A percentile compares a stretch with the other conserved stretches of the same genome.
Evolutionary conservation across 2,888 invertebrate genomes (phyloP).

Genomic region (Caenorhabditis sp.): DNA sequence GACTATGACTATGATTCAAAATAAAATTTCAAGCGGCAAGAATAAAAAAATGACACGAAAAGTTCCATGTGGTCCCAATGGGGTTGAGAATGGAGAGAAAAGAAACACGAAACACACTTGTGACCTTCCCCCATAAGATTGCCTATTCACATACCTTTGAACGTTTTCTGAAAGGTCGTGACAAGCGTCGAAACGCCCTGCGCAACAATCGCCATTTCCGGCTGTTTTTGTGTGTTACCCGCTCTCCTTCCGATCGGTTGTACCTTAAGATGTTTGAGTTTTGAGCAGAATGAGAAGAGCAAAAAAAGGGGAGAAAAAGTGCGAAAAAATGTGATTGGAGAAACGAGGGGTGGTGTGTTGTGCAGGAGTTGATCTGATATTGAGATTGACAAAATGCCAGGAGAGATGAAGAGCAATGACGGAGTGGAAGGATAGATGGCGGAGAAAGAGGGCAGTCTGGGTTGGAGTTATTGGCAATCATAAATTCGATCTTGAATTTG

Average conservation of each 20-base stretch:
- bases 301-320: slow-evolving; percentile 7
- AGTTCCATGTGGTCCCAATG: slow-evolving; percentile 4
- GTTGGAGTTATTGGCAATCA: slow-evolving; percentile 55
- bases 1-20: not conserved
- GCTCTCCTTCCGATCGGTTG: slow-evolving; percentile 19
- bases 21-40: not conserved
- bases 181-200: slow-evolving; percentile 53
- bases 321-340: slow-evolving; percentile 21
- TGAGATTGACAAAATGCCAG: not conserved
- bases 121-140: slow-evolving; percentile 6
- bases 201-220: slow-evolving; percentile 65
- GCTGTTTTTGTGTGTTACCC: slow-evolving; percentile 57
- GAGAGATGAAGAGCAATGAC: not conserved
- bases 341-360: not conserved
- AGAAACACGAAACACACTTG: slow-evolving; percentile 22
- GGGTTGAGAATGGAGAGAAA: not conserved
- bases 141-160: slow-evolving; percentile 56
- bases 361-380: slow-evolving; percentile 11
- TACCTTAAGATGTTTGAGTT: slow-evolving; percentile 28
- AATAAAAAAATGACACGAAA: not conserved
- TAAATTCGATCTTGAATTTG: slow-evolving; percentile 34
- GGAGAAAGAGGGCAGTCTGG: slow-evolving; percentile 23
- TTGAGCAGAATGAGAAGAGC: not conserved
- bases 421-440: not conserved
- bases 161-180: slow-evolving; percentile 62